Evolutionary conservation across 2,888 invertebrate genomes (phyloP).

Genomic region (Muscina levida): DNA sequence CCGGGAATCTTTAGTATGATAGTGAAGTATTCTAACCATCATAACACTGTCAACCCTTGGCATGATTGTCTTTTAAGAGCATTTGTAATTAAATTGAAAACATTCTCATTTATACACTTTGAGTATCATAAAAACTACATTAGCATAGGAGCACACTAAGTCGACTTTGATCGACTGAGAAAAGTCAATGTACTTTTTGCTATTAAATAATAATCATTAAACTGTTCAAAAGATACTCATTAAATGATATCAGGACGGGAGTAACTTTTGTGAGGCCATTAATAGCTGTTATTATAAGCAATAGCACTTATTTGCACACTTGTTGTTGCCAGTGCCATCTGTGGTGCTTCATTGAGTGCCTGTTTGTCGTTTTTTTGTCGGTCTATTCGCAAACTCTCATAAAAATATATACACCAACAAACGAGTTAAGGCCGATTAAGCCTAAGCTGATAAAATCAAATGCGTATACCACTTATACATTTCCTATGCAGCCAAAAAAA

Average conservation of each 20-base stretch:
- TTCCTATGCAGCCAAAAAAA: too few relatives aligned
- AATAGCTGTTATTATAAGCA: conserved; percentile 15
- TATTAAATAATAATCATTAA: background rate
- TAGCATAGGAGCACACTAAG: background rate
- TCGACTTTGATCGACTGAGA: background rate
- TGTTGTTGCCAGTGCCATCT: background rate
- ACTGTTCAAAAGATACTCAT: conserved; percentile 18
- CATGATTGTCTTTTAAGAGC: too few relatives aligned
- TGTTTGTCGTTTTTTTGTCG: too few relatives aligned
- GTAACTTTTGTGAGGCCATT: background rate
- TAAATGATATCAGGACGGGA: conserved; percentile 3
- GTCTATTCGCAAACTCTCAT: background rate
- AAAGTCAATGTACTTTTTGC: background rate
- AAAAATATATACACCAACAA: too few relatives aligned
- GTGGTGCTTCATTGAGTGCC: conserved; percentile 4
- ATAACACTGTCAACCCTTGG: too few relatives aligned
- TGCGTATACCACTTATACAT: too few relatives aligned
- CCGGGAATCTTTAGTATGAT: too few relatives aligned
- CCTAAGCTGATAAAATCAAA: too few relatives aligned
- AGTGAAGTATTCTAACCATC: too few relatives aligned
- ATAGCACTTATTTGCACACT: conserved; percentile 1
- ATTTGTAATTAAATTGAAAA: too few relatives aligned
- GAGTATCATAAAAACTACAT: too few relatives aligned
- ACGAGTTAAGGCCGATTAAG: background rate
- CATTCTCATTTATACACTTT: too few relatives aligned